phyloP scores from a whole-genome alignment of 2,797 vertebrate species.

The Hydrolagus colliei region DNA sequence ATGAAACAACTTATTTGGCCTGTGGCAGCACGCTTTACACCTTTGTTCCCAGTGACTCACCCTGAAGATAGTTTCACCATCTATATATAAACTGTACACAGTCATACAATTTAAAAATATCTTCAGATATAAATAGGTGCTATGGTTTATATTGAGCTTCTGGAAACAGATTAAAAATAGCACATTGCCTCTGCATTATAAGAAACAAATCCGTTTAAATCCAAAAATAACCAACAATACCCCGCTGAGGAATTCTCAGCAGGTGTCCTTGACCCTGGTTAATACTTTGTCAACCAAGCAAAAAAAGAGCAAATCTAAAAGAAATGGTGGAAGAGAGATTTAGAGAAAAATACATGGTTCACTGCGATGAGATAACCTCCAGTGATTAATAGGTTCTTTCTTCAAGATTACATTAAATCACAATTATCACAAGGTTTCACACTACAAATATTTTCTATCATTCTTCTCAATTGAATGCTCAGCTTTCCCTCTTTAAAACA shows the following conservation, averaged over 20 bases:
- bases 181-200: neutral
- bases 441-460: neutral
- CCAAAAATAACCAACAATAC: too few relatives aligned
- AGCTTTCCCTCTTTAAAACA: neutral
- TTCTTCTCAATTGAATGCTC: neutral
- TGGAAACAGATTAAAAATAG: neutral
- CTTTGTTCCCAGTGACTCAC: too few relatives aligned
- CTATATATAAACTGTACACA: too few relatives aligned
- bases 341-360: neutral
- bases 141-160: neutral
- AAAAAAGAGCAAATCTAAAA: neutral
- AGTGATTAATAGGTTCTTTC: neutral
- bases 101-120: too few relatives aligned
- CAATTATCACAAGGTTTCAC: neutral
- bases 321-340: slow-evolving; percentile 4
- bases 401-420: neutral
- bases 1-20: too few relatives aligned
- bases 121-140: neutral
- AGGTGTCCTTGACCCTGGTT: neutral
- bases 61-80: too few relatives aligned
- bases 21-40: too few relatives aligned
- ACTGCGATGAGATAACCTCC: neutral
- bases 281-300: slow-evolving; percentile 3
- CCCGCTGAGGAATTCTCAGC: slow-evolving; percentile 13
- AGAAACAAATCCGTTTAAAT: neutral